Conservation (phyloP, 2,113 vertebrate genomes). For the Oceanodroma tethys region DNA sequence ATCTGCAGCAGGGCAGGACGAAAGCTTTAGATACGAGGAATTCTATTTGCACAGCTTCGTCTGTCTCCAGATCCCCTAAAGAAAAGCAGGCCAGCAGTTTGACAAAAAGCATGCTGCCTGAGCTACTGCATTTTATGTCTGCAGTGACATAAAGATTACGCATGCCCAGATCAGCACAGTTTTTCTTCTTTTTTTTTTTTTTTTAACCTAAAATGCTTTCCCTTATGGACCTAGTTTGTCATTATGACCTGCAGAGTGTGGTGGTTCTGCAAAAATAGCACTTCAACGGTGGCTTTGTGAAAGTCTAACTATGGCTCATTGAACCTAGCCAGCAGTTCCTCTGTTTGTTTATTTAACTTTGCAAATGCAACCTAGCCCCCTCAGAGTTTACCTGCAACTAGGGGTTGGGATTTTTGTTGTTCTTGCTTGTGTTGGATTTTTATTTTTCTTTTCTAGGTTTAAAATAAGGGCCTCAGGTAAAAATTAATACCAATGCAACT, state of each 20-base stretch:
- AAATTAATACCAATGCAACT: neutral
- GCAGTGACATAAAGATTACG: neutral
- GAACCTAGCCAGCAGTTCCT: neutral
- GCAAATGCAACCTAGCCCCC: neutral
- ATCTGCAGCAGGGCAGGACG: neutral
- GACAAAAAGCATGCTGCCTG: neutral
- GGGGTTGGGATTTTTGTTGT: neutral
- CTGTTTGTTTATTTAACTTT: constrained; percentile 20
- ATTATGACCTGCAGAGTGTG: neutral
- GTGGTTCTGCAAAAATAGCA: neutral
- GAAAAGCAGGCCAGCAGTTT: neutral
- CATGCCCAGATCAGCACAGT: neutral
- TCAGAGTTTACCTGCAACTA: neutral
- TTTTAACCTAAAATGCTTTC: neutral
- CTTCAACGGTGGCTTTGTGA: neutral
- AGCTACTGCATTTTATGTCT: neutral
- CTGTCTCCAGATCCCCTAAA: neutral
- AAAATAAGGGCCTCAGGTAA: neutral
- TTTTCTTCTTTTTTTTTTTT: neutral
- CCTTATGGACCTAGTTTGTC: neutral
- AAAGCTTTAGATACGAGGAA: neutral
- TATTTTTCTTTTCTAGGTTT: neutral
- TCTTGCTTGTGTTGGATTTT: neutral
- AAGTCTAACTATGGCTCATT: neutral
- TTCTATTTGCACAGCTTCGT: neutral